Evolutionary conservation across 2,797 vertebrate species (phyloP), one percentile per base, ranked within the genome.

Genomic region (Margarornis squamiger): DNA sequence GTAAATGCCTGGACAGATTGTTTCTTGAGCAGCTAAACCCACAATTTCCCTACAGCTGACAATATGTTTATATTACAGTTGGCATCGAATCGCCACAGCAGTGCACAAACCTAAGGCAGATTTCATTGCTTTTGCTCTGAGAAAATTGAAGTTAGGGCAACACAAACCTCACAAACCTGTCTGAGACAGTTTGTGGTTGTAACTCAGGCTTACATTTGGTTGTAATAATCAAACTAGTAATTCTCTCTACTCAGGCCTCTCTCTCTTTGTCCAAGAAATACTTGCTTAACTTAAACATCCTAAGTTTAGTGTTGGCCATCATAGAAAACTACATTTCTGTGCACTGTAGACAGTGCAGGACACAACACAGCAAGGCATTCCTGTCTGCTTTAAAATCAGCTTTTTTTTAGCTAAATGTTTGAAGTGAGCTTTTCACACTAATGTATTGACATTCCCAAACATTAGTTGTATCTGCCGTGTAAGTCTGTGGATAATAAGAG

Each of bases 371-470:
- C 36, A 67, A 63, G 46, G 75, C 20, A 8, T 36, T 74, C 29
- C 27, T 79, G 4, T 74, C n/a, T 83, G 39, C 68, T 78, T 90
- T 85, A 70, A 45, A 86, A 78, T 41, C n/a, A 88, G 18, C n/a
- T 61, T 77, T 39, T 85, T 74, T 73, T 45, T 59, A 43, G 48
- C 26, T 77, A 24, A 26, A 27, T 77, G 24, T 55, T 88, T 83
- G 57, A 48, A 68, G 38, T 71, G 45, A 81, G 20, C 24, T 67
- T 72, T 32, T 87, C 54, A 26, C 26, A 23, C 15, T 54, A 23
- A 12, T 27, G 6, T 30, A 4, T 34, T 73, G 74, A 24, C 6
- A 4, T 54, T 67, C 23, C 0, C 0, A 38, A 71, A 13, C 30
- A 11, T 76, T 39, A 66, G 29, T 85, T 18, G 1, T 71, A 43